Evolutionary conservation across 2,797 vertebrate species (phyloP), one percentile per base, ranked within the genome.

Genomic region (Coranthus polyacanthus): DNA sequence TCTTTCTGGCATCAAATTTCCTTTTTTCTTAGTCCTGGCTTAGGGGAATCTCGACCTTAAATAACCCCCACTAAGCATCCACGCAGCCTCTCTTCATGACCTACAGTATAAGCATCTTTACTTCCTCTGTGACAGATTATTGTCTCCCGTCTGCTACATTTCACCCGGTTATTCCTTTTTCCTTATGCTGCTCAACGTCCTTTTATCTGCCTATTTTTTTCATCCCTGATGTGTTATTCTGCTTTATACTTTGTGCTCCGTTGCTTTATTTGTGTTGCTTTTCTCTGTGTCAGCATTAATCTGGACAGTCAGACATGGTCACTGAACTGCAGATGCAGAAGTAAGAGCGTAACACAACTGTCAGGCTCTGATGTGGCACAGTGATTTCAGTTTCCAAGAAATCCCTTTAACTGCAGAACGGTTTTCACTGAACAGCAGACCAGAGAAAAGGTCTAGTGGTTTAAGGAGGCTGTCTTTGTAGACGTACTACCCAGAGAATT

Each of bases 341-440:
- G 56, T 59, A 9, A 7, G 26, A 74, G 63, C 18, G 11, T 17
- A 39, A 47, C 18, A 49, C 8, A 36, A 37, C 26, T 17, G n/a
- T 39, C 5, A 37, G 36, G 34, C 29, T 63, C 38, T 36, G 42
- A 60, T 64, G 51, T 46, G 38, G 16, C 24, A 56, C 57, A 6
- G 41, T 44, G 72, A 82, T 79, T 79, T 69, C 20, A 15, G 20
- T 64, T 72, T 58, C 58, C 38, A 50, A 57, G 44, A 68, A 38
- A 32, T 57, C 20, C 20, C 50, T 24, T 43, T 49, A 38, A 55
- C 29, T 32, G 24, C 43, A 46, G 11, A 32, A 20, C 13, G 39
- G 18, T 54, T 74, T 56, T 54, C 53, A 50, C 7, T 44, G 39
- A 68, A 41, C 5, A 45, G 45, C n/a, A 44, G 22, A 60, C 53